Base-by-base conservation (phyloP, 2,888 invertebrate genomes). In the Gibbula magus region DNA sequence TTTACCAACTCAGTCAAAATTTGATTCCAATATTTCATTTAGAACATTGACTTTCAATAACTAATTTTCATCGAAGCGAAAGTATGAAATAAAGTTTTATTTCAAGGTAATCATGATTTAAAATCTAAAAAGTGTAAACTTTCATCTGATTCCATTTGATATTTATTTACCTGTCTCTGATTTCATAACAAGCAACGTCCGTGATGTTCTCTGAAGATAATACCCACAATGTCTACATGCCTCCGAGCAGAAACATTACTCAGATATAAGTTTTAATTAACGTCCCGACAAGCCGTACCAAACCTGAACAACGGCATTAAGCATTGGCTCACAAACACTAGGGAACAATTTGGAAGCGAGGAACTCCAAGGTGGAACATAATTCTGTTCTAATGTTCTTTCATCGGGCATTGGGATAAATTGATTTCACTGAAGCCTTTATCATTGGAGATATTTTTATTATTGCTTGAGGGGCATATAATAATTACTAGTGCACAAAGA, bases 391-490 rank as follows among this genome's bases (percentile, higher is more conserved):
- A 70, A 70, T 70, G 35, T 29, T 70, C 70, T 70, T 70, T 70
- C 70, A 70, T 25, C 70, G 39, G 29, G 18, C 39, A 39, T 35
- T 35, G 35, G 70, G 70, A 70, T 70, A 70, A 70, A 70, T 70
- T 70, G 70, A 70, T 70, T 70, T 70, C 70, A 20, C 70, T 70
- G 32, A 35, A 32, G 70, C 39, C 70, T 70, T 70, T 70, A 32
- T 70, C 70, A 70, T 70, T 16, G 20, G 39, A 70, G 70, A 35
- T 70, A 70, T 32, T 70, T 70, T 70, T 70, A 70, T 70, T 70
- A 70, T 70, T 70, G 70, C 70, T 70, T 2, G 32, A 70, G 70
- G 70, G 70, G 18, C 20, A 20, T 20, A 39, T 35, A 70, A 70
- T 70, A 39, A 70, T 70, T 70, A 70, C 70, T 2, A n/a, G 70